These are phyloP conservation scores for Polydrusus pterygomalis DNA, from an alignment of 2,888 invertebrate species.

Conservation along the genomic window DNA sequence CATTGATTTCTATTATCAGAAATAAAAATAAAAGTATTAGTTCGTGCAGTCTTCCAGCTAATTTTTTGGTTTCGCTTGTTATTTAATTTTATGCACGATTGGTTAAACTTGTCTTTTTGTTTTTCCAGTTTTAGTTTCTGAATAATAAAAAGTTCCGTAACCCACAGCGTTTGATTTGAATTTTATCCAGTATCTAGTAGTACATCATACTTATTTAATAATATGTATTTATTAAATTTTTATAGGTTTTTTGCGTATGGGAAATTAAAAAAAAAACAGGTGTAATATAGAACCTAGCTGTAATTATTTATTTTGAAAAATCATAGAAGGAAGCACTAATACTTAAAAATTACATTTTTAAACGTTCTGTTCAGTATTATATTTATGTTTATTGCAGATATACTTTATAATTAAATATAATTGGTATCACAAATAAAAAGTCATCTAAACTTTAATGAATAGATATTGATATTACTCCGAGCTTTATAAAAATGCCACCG, in stretches of 20 bases:
- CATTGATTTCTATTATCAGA: not conserved
- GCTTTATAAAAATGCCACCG: not conserved
- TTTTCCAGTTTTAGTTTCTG: not conserved
- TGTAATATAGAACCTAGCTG: no score
- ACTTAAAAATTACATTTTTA: no score
- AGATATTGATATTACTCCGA: not conserved
- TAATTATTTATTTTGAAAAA: no score
- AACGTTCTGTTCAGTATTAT: not conserved
- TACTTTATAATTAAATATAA: not conserved
- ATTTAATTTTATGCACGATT: not conserved
- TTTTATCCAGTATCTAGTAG: no score
- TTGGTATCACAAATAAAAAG: not conserved
- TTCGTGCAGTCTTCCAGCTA: not conserved
- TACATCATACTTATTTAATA: no score
- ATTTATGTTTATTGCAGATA: not conserved
- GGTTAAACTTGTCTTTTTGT: not conserved
- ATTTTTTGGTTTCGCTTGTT: not conserved
- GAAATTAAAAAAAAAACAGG: no score
- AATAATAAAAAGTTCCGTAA: not conserved
- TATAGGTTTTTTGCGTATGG: no score
- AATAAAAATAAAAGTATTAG: not conserved
- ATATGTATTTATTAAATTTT: no score
- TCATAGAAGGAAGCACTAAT: no score
- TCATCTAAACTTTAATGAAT: not conserved
- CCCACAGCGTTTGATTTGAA: no score